Percentiles rank a stretch among this genome's conserved stretches.
Conservation (phyloP, 1,140 invertebrate species). For the Bombus vancouverensis region DNA sequence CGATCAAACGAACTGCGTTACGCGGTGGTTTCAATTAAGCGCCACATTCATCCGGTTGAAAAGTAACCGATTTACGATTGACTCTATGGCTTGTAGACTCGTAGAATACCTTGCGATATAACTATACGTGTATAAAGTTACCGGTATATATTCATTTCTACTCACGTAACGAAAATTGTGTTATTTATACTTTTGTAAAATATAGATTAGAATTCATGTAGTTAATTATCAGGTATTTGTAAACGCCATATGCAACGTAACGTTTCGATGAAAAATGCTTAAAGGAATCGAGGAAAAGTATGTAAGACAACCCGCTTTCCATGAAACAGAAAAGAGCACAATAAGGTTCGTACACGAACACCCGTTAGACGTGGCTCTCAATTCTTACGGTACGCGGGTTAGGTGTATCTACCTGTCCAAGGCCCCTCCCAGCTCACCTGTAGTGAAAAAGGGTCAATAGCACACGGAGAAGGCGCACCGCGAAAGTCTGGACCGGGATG, state of each 20-base stretch:
- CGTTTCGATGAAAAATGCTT: not conserved
- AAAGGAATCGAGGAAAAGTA: not conserved
- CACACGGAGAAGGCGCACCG: slow-evolving; percentile 58
- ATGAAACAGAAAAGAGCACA: not conserved
- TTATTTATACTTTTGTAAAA: no score
- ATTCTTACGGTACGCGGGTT: slow-evolving; percentile 70
- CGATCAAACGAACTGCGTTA: not conserved
- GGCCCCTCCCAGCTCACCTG: slow-evolving; percentile 73
- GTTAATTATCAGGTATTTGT: no score
- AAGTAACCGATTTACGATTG: not conserved
- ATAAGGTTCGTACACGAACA: slow-evolving; percentile 43
- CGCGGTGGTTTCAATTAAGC: not conserved
- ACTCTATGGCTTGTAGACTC: not conserved
- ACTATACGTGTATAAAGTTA: no score
- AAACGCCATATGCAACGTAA: not conserved
- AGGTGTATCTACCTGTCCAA: slow-evolving; percentile 74
- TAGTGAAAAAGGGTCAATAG: slow-evolving; percentile 77
- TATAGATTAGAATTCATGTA: not conserved
- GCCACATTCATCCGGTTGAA: not conserved
- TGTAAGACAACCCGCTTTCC: not conserved
- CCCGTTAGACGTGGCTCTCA: slow-evolving; percentile 59
- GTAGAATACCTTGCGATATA: not conserved
- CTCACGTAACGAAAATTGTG: no score
- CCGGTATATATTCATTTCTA: no score
- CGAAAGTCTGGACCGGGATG: slow-evolving; percentile 66